phyloP scores from a whole-genome alignment of 2,113 vertebrate genomes.

The Sus scrofa region T2T-Sscrofa CM000825.6:51272001-51272500 shows the following conservation, averaged over 20 bases:
- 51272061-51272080: not conserved
- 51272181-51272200: not conserved
- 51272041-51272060: conserved; percentile 43
- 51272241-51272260: not conserved
- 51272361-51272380: not conserved
- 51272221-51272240: not conserved
- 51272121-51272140: not conserved
- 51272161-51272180: not conserved
- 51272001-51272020: no score
- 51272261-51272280: not conserved
- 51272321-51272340: not conserved
- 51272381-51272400: not conserved
- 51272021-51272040: no score
- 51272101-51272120: not conserved
- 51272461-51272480: not conserved
- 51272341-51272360: fast-evolving
- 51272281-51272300: not conserved
- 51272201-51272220: not conserved
- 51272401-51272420: not conserved
- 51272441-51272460: not conserved
- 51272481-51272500: not conserved
- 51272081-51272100: not conserved
- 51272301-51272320: not conserved
- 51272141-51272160: not conserved
- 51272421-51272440: not conserved